Percentiles rank a stretch among this genome's conserved stretches.
Evolutionary conservation across 2,888 invertebrate species (phyloP).

Genomic region (Cheilosia pagana): DNA sequence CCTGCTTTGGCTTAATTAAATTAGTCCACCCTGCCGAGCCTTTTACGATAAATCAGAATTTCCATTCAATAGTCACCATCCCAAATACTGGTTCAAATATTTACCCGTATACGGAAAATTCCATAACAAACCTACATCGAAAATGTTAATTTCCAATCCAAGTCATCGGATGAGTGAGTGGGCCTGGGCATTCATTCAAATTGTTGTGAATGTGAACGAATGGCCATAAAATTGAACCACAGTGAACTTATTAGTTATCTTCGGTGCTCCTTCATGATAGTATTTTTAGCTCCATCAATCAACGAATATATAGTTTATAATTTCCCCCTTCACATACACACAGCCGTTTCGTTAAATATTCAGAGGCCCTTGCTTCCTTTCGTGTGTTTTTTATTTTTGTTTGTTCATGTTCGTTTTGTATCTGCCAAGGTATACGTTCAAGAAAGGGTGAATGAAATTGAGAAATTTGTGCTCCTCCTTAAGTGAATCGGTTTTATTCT

Average conservation of each 20-base stretch:
- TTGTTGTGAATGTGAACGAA: background rate
- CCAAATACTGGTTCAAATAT: background rate
- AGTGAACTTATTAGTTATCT: conserved; percentile 35
- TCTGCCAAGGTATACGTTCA: background rate
- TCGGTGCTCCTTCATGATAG: conserved; percentile 10
- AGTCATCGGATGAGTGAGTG: background rate
- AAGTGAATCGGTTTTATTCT: background rate
- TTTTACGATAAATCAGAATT: conserved; percentile 8
- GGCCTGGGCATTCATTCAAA: background rate
- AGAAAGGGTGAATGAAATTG: background rate
- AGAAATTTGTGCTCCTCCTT: background rate
- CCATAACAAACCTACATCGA: too few species aligned
- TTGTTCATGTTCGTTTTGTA: background rate
- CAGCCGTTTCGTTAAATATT: background rate
- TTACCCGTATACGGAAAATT: background rate
- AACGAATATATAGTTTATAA: conserved; percentile 18
- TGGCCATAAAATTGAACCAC: background rate
- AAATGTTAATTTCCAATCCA: background rate
- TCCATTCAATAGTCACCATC: background rate
- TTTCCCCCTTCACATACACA: conserved; percentile 1
- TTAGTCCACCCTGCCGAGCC: conserved; percentile 2
- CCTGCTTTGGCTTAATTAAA: background rate
- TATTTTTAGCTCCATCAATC: conserved; percentile 62
- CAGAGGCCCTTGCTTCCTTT: conserved; percentile 8
- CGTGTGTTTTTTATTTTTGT: background rate